Conservation (phyloP, 2,797 vertebrate species). For the Netta rufina region DNA sequence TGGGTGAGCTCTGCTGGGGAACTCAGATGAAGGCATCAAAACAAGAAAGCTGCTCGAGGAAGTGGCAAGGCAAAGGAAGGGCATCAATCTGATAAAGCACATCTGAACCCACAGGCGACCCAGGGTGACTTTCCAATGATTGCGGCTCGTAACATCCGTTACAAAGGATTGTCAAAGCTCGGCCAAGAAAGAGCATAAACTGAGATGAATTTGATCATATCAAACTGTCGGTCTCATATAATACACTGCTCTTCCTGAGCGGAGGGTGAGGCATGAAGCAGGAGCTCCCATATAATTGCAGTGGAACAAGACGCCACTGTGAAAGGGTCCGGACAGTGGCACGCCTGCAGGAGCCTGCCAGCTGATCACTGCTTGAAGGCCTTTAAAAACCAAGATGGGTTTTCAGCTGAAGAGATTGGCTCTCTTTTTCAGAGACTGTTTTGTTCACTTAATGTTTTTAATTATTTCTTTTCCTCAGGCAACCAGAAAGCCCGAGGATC, state of each 20-base stretch:
- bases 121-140: background rate
- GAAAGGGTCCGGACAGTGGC: background rate
- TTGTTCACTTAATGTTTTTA: conserved; percentile 67
- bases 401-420: background rate
- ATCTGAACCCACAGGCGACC: background rate
- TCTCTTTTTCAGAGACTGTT: conserved; percentile 26
- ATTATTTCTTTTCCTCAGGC: conserved; percentile 69
- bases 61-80: background rate
- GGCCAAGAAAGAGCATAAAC: background rate
- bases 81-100: background rate
- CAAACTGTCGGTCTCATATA: background rate
- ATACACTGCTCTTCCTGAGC: background rate
- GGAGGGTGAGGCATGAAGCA: background rate
- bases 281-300: background rate
- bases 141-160: background rate
- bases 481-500: conserved; percentile 58
- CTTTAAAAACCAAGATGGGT: conserved; percentile 1
- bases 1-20: background rate
- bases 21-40: conserved; percentile 13
- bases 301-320: background rate
- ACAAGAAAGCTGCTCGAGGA: conserved; percentile 3
- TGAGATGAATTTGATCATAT: background rate
- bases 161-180: background rate
- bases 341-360: background rate
- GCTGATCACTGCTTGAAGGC: background rate